Evolutionary conservation across 2,113 vertebrate species (phyloP), one percentile per base, ranked within the genome.

Genomic region (Tetrao urogallus): DNA sequence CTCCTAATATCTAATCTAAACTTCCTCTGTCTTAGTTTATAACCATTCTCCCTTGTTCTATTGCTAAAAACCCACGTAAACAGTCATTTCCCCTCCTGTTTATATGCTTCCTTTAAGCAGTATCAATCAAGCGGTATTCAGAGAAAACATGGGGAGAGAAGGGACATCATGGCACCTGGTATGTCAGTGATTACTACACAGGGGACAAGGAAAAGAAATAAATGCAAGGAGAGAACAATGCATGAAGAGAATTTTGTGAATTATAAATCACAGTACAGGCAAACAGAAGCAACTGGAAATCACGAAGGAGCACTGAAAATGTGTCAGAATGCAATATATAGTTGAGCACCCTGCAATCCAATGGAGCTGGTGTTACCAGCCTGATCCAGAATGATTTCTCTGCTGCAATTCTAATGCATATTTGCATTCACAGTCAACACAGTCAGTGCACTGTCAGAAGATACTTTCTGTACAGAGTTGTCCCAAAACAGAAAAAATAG

Each of bases 351-450:
- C 50, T 82, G 60, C 79, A 69, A 40, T 67, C 78, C 27, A 36
- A 48, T 32, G 13, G 17, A 94, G 60, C 64, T 92, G 74, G 66
- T 45, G 24, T 61, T 73, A 91, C 74, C 76, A 94, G 60, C 57
- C 67, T 91, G 71, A 85, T 73, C 22, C 71, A 85, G 67, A 77
- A 67, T 32, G 17, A 94, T 90, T 93, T 82, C 75, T 78, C 65
- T 80, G 58, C 90, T 89, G 75, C 83, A 87, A 79, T 85, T 66
- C 60, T 70, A 83, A 72, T 20, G 40, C 25, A 87, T 69, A 75
- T 56, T 56, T 93, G 84, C 70, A 91, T 54, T 73, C n/a, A 69
- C 48, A 70, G 57, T 50, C 77, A 83, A n/a, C n/a, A 69, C 48
- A 70, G 61, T 54, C 77, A 83, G 22, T 77, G 63, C 66, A 25